Evolutionary conservation across 1,140 invertebrate genomes (phyloP), one percentile per base, ranked within the genome.

Genomic region (Laodelphax striatellus): DNA sequence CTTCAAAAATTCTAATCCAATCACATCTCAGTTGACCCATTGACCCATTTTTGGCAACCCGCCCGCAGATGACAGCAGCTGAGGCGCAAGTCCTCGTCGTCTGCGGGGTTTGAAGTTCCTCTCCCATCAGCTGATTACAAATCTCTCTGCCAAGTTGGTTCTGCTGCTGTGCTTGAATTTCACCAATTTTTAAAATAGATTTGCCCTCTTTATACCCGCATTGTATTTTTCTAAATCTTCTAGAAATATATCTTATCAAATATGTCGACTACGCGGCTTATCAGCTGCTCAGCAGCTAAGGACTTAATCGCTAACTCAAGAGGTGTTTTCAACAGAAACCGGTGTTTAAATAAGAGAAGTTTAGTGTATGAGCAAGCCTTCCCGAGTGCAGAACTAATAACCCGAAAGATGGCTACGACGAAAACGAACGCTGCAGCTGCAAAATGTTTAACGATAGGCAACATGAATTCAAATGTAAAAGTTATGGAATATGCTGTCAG

Each of bases 401-500:
- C 46, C 16, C 46, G 46, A 19, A 50, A 50, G 16, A 50, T 50
- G 46, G 46, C 46, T 22, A 50, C 46, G 10, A 19, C 46, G 16
- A 50, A 50, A 17, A 19, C 16, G 16, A 19, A 22, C 21, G 46
- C 46, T 50, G 46, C 46, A 5, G 46, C 46, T 50, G 46, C 46
- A 61, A 63, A 66, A 65, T 64, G 62, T 63, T 67, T 94, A 13
- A 87, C 82, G 17, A 70, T 94, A 61, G 89, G 94, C n/a, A 94
- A 87, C 69, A 85, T 99, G 63, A 99, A 97, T 75, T 90, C 91
- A 2, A 82, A 90, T 71, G 83, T 98, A 28, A 86, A 89, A 59
- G 82, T 84, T 46, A 93, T 99, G 90, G 94, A 99, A 75, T 99
- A 99, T 75, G 90, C 90, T 13, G 90, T 92, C 0, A 75, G 95